Base-by-base conservation (phyloP, 1,140 invertebrate genomes). In the Neodiprion fabricii region DNA sequence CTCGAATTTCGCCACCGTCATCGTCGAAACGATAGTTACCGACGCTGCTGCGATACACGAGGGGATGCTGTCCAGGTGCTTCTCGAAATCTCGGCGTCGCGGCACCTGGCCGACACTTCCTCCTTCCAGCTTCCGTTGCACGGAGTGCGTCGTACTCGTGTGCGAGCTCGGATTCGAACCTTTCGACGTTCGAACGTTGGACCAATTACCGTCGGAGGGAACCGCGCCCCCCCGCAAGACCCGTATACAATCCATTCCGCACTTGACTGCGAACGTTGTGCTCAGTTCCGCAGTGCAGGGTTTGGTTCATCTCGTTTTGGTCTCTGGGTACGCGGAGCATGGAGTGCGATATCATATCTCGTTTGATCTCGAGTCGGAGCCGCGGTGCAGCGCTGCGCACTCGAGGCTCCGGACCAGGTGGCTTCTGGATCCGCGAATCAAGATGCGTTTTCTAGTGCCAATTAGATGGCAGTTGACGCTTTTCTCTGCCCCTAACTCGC, bases 401-500 rank as follows among this genome's bases (percentile, higher is more conserved):
- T 40, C 28, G 28, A 9, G n/a, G 4, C 53, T 61, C 4, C 53
- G 11, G 53, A 72, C 73, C 79, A 77, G 74, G 79, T 80, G 81
- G 65, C 72, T 40, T 40, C 28, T 40, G 28, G 28, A 40, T 21
- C 17, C 49, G 49, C 40, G 69, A 77, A 81, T 81, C 78, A 75
- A 79, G 77, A 82, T 79, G 75, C 74, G 65, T 79, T 67, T 14
- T 66, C 72, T 71, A 81, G 79, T 79, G 74, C 76, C 82, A 85
- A 85, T 85, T 85, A 84, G 78, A 81, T 74, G 77, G 79, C 82
- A 80, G 82, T 86, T 84, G 79, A 75, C 81, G 78, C 81, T 82
- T 77, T 74, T 77, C 80, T 77, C 76, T 75, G 67, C 78, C 70
- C 75, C 74, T 73, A 61, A 61, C 11, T 61, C 53, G n/a, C 11